Percentiles rank a stretch among this genome's conserved stretches.
Conservation (phyloP, 2,113 vertebrate genomes). For the Oreotrochilus melanogaster region DNA sequence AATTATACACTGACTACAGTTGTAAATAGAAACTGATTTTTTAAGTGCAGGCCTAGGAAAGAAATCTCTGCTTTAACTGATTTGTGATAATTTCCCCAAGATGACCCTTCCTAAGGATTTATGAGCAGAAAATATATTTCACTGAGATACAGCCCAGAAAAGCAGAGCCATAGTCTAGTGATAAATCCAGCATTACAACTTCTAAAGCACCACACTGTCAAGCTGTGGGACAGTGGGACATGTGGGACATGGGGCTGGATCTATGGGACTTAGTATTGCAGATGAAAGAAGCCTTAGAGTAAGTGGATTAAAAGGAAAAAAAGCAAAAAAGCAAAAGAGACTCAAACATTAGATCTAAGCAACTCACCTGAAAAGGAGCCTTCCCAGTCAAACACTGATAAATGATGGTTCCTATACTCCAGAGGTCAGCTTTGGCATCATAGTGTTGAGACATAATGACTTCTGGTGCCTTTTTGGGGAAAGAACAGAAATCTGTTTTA, state of each 20-base stretch:
- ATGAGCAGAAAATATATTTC: background rate
- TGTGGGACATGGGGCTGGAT: background rate
- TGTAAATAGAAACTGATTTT: background rate
- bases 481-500: background rate
- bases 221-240: background rate
- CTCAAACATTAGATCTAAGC: background rate
- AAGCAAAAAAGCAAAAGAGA: background rate
- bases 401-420: slow-evolving; percentile 97
- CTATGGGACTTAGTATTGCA: background rate
- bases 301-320: background rate
- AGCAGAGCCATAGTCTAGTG: background rate
- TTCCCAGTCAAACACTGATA: slow-evolving; percentile 97
- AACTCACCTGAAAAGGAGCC: slow-evolving; percentile 92
- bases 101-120: background rate
- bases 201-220: background rate
- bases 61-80: background rate
- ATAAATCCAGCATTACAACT: background rate
- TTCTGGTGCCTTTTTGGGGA: slow-evolving; percentile 88
- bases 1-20: background rate
- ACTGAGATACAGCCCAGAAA: background rate
- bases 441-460: slow-evolving; percentile 98
- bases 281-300: background rate
- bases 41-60: background rate
- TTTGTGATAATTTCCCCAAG: background rate
- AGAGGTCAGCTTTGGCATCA: slow-evolving; percentile 96